Conservation (phyloP, 2,888 invertebrate species). For the Apotomis betuletana region DNA sequence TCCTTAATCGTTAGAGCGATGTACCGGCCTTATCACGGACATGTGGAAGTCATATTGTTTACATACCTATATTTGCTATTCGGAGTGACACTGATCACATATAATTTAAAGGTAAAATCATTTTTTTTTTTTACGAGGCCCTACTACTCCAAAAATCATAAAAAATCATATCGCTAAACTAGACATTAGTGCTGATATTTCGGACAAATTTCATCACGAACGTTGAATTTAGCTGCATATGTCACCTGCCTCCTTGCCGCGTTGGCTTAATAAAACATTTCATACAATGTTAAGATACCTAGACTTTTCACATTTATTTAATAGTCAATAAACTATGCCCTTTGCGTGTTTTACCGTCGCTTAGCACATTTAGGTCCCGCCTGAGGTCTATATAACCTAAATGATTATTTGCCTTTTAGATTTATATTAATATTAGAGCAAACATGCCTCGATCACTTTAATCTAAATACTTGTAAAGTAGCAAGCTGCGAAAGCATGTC, state of each 20-base stretch:
- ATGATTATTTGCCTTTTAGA: slow-evolving; percentile 12
- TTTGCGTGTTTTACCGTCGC: background rate
- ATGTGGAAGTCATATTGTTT: too few relatives aligned
- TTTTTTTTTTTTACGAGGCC: too few relatives aligned
- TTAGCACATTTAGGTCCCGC: background rate
- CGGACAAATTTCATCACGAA: too few relatives aligned
- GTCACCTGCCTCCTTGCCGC: background rate
- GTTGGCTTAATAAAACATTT: background rate
- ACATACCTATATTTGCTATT: too few relatives aligned
- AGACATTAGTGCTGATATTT: too few relatives aligned
- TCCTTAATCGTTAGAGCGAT: too few relatives aligned
- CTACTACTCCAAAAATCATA: too few relatives aligned
- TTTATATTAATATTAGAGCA: slow-evolving; percentile 9
- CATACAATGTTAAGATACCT: background rate
- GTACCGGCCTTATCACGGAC: too few relatives aligned
- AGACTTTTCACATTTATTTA: background rate
- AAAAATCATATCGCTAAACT: too few relatives aligned
- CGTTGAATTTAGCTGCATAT: too few relatives aligned
- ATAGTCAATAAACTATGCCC: background rate
- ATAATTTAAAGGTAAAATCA: too few relatives aligned
- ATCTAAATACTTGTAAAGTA: slow-evolving; percentile 10
- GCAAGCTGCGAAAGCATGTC: slow-evolving; percentile 3
- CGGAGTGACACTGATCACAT: too few relatives aligned
- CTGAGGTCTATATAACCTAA: background rate
- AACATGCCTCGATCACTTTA: slow-evolving; percentile 7